Conservation (phyloP, 2,797 vertebrate species). For the Smutsia gigantea region DNA sequence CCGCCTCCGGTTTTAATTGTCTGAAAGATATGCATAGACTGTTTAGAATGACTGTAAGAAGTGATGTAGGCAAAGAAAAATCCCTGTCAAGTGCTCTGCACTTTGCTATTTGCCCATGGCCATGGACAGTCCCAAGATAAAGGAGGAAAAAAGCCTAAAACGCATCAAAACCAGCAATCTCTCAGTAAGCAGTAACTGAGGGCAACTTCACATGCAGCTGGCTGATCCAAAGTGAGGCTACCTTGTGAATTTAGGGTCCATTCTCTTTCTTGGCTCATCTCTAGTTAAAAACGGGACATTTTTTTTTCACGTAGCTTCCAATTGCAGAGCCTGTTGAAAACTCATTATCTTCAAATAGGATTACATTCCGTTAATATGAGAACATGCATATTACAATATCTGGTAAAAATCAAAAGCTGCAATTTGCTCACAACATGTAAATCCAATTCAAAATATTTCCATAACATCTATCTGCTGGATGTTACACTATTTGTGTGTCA, state of each 20-base stretch:
- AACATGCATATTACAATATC: constrained; percentile 90
- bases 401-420: constrained; percentile 90
- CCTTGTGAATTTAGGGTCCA: constrained; percentile 63
- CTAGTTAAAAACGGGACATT: constrained; percentile 82
- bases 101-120: constrained; percentile 77
- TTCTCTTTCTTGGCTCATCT: constrained; percentile 76
- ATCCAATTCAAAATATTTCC: constrained; percentile 92
- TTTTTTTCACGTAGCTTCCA: constrained; percentile 81
- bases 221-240: constrained; percentile 63
- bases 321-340: constrained; percentile 87
- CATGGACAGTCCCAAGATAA: constrained; percentile 76
- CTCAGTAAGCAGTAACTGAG: constrained; percentile 51
- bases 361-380: constrained; percentile 89
- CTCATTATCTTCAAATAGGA: constrained; percentile 91
- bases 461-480: constrained; percentile 91
- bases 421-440: constrained; percentile 90
- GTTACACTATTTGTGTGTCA: constrained; percentile 91
- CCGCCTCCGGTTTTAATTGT: constrained; percentile 65
- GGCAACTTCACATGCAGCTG: constrained; percentile 66
- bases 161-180: constrained; percentile 65
- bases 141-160: constrained; percentile 60
- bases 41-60: constrained; percentile 68
- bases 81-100: constrained; percentile 65
- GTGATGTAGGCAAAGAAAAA: constrained; percentile 70
- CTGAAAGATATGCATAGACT: constrained; percentile 62